These are phyloP conservation scores for Torymus tubicola DNA, from an alignment of 2,888 invertebrate species.

Conservation along the genomic window DNA sequence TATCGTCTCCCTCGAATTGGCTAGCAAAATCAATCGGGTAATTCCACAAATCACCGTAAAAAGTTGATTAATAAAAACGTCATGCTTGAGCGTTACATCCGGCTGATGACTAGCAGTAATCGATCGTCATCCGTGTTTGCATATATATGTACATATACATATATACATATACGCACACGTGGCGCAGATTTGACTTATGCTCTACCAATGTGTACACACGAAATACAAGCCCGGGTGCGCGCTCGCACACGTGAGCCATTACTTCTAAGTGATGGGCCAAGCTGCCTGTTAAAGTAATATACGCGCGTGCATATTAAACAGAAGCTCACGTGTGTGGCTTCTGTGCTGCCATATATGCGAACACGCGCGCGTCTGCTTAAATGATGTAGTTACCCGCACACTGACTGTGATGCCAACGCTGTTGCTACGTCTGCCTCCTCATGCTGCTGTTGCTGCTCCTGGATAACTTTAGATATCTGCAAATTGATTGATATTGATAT, in stretches of 20 bases:
- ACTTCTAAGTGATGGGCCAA: conserved; percentile 44
- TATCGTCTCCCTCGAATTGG: no score
- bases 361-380: conserved; percentile 3
- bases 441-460: no score
- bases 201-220: conserved; percentile 27
- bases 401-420: background rate
- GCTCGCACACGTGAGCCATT: conserved; percentile 27
- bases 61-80: conserved; percentile 26
- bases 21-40: background rate
- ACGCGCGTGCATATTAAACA: conserved; percentile 51
- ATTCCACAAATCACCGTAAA: conserved; percentile 1
- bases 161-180: no score
- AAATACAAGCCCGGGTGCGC: background rate
- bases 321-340: conserved; percentile 9
- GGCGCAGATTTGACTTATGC: conserved; percentile 26
- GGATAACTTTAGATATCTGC: no score
- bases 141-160: no score
- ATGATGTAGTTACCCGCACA: conserved; percentile 38
- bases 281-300: conserved; percentile 50
- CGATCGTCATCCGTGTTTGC: conserved; percentile 12
- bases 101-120: conserved; percentile 19
- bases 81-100: conserved; percentile 9
- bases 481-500: no score
- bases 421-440: no score
- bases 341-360: background rate